Evolutionary conservation across 2,113 vertebrate genomes (phyloP).

Genomic region (Nesogale talazaci): DNA sequence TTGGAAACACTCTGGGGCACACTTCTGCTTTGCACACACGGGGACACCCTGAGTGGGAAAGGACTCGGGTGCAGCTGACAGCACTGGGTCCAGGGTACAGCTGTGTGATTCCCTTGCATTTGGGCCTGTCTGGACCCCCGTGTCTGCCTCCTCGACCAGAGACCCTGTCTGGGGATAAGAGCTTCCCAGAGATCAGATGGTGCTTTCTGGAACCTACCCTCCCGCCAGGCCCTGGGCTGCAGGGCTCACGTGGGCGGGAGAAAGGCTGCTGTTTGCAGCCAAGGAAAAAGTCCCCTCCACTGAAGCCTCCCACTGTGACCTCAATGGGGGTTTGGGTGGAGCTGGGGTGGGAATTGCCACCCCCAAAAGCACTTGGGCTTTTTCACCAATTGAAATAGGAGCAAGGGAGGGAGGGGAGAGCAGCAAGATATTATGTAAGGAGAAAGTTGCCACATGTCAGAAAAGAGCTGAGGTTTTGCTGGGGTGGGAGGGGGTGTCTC

Average conservation of each 20-base stretch:
- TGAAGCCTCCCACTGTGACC: constrained; percentile 41
- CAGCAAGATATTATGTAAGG: constrained; percentile 40
- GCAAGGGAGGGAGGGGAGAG: not conserved
- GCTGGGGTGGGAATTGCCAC: constrained; percentile 11
- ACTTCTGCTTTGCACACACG: not conserved
- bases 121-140: not conserved
- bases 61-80: not conserved
- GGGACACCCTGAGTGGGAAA: not conserved
- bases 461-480: constrained; percentile 53
- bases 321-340: constrained; percentile 44
- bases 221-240: constrained; percentile 60
- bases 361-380: constrained; percentile 15
- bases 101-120: not conserved
- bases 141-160: not conserved
- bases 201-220: constrained; percentile 12
- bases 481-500: not conserved
- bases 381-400: not conserved
- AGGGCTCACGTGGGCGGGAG: constrained; percentile 41
- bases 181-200: constrained; percentile 61
- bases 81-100: not conserved
- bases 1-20: not conserved
- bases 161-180: not conserved
- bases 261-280: constrained; percentile 49
- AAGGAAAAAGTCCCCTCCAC: constrained; percentile 54
- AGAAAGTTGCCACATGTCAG: constrained; percentile 57